Evolutionary conservation across 64 coral and sea anemone genomes (phyloP).

Genomic region (Hydrozoanthus tunicans): DNA sequence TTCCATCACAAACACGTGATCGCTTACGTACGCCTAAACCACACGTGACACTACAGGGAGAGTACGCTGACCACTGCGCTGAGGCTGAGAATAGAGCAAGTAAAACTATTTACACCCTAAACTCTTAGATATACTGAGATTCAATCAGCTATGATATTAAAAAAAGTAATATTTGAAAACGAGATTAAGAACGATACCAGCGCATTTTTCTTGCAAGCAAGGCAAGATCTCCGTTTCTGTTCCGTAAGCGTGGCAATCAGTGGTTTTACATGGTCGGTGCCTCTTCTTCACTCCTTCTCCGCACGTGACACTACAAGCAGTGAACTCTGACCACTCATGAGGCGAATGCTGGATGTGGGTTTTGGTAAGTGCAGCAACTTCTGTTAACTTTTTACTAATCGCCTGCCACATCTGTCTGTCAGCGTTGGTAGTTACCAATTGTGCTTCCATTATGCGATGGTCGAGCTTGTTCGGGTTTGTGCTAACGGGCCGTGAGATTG

Average conservation of each 20-base stretch:
- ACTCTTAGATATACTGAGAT: background rate
- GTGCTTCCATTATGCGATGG: constrained; percentile 1
- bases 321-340: constrained; percentile 65
- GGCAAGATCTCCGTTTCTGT: constrained; percentile 65
- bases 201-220: constrained; percentile 21
- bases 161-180: background rate
- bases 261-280: constrained; percentile 55
- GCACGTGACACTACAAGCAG: constrained; percentile 63
- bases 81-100: constrained; percentile 13
- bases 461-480: background rate
- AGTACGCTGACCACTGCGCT: constrained; percentile 70
- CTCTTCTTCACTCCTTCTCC: constrained; percentile 59
- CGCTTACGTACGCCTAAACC: constrained; percentile 74
- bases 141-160: background rate
- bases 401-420: constrained; percentile 37
- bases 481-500: background rate
- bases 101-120: background rate
- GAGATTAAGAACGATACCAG: background rate
- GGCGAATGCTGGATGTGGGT: background rate
- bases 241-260: constrained; percentile 48
- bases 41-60: constrained; percentile 77
- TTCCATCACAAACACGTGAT: constrained; percentile 74
- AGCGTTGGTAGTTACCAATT: background rate
- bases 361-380: constrained; percentile 38
- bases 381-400: constrained; percentile 28